These are phyloP conservation scores for Oncorhynchus masou DNA, from an alignment of 2,113 vertebrate species.

Conservation along the genomic window DNA sequence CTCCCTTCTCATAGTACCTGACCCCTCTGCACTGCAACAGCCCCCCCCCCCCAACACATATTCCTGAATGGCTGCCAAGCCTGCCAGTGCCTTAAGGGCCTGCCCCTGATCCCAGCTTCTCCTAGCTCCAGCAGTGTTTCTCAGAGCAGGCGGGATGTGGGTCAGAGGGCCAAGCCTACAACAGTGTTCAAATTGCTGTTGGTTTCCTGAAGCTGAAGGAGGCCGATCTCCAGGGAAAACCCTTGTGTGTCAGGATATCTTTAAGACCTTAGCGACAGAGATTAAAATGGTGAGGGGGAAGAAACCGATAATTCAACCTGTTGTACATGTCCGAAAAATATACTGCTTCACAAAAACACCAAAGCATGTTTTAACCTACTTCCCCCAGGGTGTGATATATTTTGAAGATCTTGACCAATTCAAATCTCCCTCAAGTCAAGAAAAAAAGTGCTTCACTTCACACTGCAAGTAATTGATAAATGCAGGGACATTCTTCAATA, in stretches of 20 bases:
- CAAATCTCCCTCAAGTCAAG: neutral
- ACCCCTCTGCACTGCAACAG: constrained; percentile 5
- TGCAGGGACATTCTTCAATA: too few species aligned
- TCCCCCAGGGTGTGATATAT: neutral
- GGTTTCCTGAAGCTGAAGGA: constrained; percentile 13
- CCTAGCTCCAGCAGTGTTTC: neutral
- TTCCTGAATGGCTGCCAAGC: constrained; percentile 27
- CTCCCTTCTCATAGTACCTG: neutral
- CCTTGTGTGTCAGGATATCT: neutral
- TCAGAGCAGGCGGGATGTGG: constrained; percentile 22
- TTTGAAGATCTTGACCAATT: too few species aligned
- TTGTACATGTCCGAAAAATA: neutral
- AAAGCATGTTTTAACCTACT: neutral
- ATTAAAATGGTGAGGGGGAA: neutral
- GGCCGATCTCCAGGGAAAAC: neutral
- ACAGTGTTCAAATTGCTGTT: neutral
- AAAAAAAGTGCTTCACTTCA: too few species aligned
- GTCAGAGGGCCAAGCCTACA: constrained; percentile 17
- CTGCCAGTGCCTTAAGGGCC: constrained; percentile 19
- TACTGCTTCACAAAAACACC: neutral
- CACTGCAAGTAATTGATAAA: too few species aligned
- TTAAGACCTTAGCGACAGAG: neutral
- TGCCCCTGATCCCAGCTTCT: neutral
- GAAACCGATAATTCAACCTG: too few species aligned
- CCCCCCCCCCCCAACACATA: neutral